Base-by-base conservation (phyloP, 2,888 invertebrate genomes). In the Phrixothrix hirtus region DNA sequence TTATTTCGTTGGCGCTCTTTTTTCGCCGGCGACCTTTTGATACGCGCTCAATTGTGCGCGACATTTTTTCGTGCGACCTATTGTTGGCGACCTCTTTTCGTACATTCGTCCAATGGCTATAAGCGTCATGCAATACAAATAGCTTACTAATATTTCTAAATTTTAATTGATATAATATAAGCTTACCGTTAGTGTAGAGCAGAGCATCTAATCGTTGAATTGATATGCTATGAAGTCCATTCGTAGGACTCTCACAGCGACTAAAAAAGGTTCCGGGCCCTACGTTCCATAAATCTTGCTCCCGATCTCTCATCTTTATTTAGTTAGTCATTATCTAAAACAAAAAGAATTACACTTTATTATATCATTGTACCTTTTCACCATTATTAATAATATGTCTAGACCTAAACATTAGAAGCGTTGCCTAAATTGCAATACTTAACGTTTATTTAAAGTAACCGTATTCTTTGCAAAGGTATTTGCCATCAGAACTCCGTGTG, bases 191-290 rank as follows among this genome's bases (percentile, higher is more conserved):
- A 11, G 65, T 66, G 51, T 70, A 71, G 43, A 73, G 60, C 14
- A 72, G 63, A 30, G 68, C 70, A 43, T 73, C 72, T 51, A 73
- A 51, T 39, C 69, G 60, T 41, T 72, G 71, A 47, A 73, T 69
- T 15, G 72, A 71, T 27, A 74, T 48, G 3, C 71, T 72, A 61
- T 72, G 71, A 26, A 70, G 62, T 36, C 70, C 70, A 39, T 64
- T 64, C 58, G 70, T 68, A 46, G 70, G 64, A 42, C 68, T 65
- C 45, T 73, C 74, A 2, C 70, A 68, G 39, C 71, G 71, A 43
- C 70, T 71, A 44, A 71, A 63, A 57, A 74, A 74, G 39, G 69
- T 69, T 9, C 74, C 74, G 10, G 65, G 57, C 36, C 71, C 72
- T 12, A 72, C 62, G 15, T 63, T 67, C 72, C 72, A 73, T 37